Percentiles rank a stretch among this genome's conserved stretches.
Conservation (phyloP, 2,888 invertebrate species). For the Gasteruption jaculator region DNA sequence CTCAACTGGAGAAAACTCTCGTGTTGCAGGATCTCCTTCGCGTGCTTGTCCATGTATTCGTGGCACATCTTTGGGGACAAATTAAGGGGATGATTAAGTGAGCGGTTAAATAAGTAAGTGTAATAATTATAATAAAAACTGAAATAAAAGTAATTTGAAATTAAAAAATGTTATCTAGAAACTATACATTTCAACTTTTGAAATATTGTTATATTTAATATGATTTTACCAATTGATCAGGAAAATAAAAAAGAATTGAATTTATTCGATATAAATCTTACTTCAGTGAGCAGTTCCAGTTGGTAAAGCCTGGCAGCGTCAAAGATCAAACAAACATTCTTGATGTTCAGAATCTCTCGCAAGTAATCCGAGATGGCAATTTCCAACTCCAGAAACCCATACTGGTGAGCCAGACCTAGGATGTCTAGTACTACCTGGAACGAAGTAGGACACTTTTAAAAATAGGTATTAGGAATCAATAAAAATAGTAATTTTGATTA, state of each 20-base stretch:
- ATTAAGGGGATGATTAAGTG: too few species aligned
- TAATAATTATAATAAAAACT: too few species aligned
- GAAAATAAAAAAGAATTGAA: too few species aligned
- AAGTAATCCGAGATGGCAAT: constrained; percentile 89
- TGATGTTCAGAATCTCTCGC: constrained; percentile 77
- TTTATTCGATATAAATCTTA: constrained; percentile 24
- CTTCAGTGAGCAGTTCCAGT: constrained; percentile 56
- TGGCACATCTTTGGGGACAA: constrained; percentile 89
- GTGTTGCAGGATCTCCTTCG: constrained; percentile 76
- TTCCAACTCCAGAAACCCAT: constrained; percentile 91
- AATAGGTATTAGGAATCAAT: constrained; percentile 11
- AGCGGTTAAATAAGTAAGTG: constrained; percentile 15
- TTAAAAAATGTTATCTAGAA: not conserved
- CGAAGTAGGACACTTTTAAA: constrained; percentile 29
- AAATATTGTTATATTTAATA: not conserved
- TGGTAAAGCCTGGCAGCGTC: constrained; percentile 80
- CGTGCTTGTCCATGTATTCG: constrained; percentile 86
- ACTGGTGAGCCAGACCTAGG: constrained; percentile 88
- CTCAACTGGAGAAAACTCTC: constrained; percentile 82
- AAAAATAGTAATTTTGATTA: constrained; percentile 6
- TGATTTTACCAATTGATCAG: not conserved
- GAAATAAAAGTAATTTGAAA: too few species aligned
- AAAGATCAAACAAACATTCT: constrained; percentile 92
- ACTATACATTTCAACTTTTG: too few species aligned
- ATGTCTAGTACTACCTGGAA: constrained; percentile 54